Conservation (phyloP, 2,888 invertebrate species). For the Orthosia cruda region DNA sequence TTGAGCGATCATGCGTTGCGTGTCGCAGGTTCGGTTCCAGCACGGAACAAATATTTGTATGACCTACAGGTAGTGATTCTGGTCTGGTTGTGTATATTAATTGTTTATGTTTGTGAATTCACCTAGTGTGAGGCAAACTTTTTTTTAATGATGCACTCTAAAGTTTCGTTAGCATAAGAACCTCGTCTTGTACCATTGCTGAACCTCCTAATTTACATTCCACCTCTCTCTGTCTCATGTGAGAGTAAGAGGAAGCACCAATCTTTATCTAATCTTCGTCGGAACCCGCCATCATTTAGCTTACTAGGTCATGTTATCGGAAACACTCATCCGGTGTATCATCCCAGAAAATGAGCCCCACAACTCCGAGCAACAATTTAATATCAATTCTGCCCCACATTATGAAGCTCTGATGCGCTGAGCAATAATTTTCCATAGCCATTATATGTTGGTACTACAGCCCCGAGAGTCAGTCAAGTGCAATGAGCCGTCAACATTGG, state of each 20-base stretch:
- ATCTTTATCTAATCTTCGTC: background rate
- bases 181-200: background rate
- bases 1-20: no score
- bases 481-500: slow-evolving; percentile 61
- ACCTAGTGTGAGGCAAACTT: no score
- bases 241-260: background rate
- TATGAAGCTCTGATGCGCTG: slow-evolving; percentile 28
- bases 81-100: no score
- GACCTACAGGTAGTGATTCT: no score
- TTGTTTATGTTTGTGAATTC: no score
- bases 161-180: no score
- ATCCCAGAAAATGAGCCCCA: background rate
- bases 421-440: slow-evolving; percentile 46
- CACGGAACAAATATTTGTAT: no score
- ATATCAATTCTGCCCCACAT: slow-evolving; percentile 32
- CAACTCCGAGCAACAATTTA: slow-evolving; percentile 18
- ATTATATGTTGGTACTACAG: slow-evolving; percentile 41
- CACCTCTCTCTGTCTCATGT: background rate
- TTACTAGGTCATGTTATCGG: background rate
- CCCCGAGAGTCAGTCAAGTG: slow-evolving; percentile 52
- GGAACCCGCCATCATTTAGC: background rate
- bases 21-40: no score
- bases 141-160: no score
- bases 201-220: background rate
- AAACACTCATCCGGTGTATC: background rate